These are phyloP conservation scores for Eristalis pertinax DNA, from an alignment of 2,888 invertebrate species.

Conservation along the genomic window DNA sequence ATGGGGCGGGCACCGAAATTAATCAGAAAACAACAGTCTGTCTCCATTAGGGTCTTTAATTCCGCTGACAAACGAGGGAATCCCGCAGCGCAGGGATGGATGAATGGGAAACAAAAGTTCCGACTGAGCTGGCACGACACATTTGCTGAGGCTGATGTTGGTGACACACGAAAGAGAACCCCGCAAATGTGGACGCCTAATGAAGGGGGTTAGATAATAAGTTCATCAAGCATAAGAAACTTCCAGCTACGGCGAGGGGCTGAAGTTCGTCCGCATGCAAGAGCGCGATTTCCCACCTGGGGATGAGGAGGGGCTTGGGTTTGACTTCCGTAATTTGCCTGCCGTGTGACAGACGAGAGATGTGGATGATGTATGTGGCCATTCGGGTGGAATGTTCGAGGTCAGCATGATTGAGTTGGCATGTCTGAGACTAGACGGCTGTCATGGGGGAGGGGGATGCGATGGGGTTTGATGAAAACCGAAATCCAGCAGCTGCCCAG, in stretches of 20 bases:
- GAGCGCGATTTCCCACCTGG: conserved; percentile 22
- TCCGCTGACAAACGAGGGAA: conserved; percentile 27
- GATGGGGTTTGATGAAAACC: not conserved
- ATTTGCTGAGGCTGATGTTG: not conserved
- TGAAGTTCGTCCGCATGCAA: conserved; percentile 21
- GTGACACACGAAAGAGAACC: conserved; percentile 13
- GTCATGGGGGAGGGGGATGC: too few species aligned
- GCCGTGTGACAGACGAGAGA: not conserved
- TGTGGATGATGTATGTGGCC: not conserved
- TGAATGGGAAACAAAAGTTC: not conserved
- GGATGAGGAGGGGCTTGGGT: not conserved
- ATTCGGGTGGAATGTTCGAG: not conserved
- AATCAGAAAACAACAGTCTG: conserved; percentile 45
- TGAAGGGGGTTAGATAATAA: conserved; percentile 39
- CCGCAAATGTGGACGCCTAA: conserved; percentile 22
- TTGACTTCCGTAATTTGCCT: not conserved
- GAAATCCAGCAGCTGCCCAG: not conserved
- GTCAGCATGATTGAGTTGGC: not conserved
- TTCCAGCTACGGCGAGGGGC: not conserved
- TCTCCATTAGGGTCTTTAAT: conserved; percentile 55
- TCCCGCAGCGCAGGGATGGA: not conserved
- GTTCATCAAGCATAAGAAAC: conserved; percentile 23
- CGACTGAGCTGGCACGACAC: conserved; percentile 28
- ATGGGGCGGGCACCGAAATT: conserved; percentile 12
- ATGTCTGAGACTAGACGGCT: not conserved